Evolutionary conservation across 2,113 vertebrate genomes (phyloP).

Genomic region (Apodemus sylvaticus): DNA sequence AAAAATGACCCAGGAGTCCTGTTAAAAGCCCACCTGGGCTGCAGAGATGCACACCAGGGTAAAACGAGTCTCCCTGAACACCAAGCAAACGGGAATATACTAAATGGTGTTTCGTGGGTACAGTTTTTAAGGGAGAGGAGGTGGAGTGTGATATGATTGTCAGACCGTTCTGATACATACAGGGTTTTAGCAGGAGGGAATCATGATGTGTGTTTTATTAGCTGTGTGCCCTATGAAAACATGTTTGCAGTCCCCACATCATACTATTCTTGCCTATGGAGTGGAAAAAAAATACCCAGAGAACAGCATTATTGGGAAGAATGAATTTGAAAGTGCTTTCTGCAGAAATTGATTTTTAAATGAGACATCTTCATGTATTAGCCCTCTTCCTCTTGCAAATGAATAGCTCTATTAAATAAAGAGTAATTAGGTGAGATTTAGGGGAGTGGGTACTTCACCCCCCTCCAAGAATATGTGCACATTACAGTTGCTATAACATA

Average conservation of each 20-base stretch:
- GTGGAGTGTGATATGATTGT: constrained; percentile 23
- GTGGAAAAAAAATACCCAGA: constrained; percentile 47
- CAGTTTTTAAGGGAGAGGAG: constrained; percentile 45
- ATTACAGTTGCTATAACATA: constrained; percentile 5
- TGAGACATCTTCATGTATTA: constrained; percentile 38
- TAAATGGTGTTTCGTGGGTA: constrained; percentile 11
- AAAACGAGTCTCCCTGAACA: not conserved
- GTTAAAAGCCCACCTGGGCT: constrained; percentile 3
- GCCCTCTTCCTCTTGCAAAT: not conserved
- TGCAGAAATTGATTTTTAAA: constrained; percentile 70
- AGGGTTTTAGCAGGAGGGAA: not conserved
- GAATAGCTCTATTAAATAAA: constrained; percentile 52
- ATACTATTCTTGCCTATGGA: constrained; percentile 45
- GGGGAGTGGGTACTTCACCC: not conserved
- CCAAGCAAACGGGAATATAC: not conserved
- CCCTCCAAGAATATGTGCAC: not conserved
- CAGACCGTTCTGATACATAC: not conserved
- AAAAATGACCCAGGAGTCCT: not conserved
- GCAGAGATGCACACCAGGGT: not conserved
- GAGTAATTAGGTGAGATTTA: constrained; percentile 15
- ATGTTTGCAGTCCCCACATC: constrained; percentile 10
- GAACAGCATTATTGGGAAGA: constrained; percentile 50
- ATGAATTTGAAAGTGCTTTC: constrained; percentile 63
- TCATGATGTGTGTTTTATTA: constrained; percentile 42
- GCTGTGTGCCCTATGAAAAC: constrained; percentile 25